Evolutionary conservation across 2,113 vertebrate species (phyloP), one percentile per base, ranked within the genome.

Genomic region (Varanus salvator): DNA sequence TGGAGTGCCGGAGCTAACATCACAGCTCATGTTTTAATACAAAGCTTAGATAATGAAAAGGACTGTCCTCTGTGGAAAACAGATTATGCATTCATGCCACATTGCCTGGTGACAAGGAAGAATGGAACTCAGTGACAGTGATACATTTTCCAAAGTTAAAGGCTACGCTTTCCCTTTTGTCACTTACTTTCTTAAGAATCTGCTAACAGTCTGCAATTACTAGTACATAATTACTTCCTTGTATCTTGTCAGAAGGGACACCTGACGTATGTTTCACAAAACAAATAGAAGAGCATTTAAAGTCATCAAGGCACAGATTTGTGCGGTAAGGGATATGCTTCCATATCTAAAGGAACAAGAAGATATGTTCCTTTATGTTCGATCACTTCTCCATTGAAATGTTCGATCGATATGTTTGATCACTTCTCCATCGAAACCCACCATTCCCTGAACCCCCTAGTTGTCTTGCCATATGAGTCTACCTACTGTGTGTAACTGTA

Each of bases 1-100:
- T 66, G 19, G 50, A 85, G 25, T 85, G 74, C 82, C 76, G 71
- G 72, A 75, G 27, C 80, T 83, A 83, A 83, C 34, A 83, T 89
- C 57, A 48, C 64, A 52, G 82, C 83, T 69, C 15, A 9, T 85
- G 64, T 69, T 77, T 89, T 78, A 69, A 71, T 85, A 78, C 82
- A 85, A 57, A 85, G 23, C 48, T 69, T 78, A 74, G 80, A 85
- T 78, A 84, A 84, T 84, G 81, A 76, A 89, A 89, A 84, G 66
- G 72, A n/a, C 54, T 6, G 38, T 71, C 64, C 82, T 78, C 50
- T 69, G 48, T 85, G 75, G 34, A 66, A 44, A 69, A 85, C 52
- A 89, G 60, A 78, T 89, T 89, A 77, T 77, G 57, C 38, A 77
- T 89, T 89, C 72, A 68, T 84, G 81, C 72, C 8, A 78, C 25